phyloP scores from a whole-genome alignment of 1,140 invertebrate species.

The Cepaea nemoralis region DNA sequence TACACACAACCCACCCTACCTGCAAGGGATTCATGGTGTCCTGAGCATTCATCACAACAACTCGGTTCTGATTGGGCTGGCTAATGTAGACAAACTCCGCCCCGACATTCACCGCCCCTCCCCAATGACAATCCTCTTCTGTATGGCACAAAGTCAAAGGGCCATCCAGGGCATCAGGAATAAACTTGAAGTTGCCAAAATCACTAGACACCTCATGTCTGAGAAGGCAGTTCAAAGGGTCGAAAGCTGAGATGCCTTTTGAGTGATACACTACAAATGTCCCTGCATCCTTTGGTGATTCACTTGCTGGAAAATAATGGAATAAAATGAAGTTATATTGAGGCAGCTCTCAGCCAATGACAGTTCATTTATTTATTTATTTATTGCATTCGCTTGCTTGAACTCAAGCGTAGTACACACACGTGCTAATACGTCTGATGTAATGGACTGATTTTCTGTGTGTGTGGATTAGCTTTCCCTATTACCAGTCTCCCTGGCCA shows the following conservation, averaged over 20 bases:
- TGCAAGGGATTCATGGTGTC: conserved; percentile 66
- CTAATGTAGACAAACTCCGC: conserved; percentile 83
- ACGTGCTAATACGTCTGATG: too few relatives aligned
- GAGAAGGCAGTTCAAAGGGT: conserved; percentile 81
- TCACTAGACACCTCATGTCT: conserved; percentile 80
- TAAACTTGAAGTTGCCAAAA: conserved; percentile 64
- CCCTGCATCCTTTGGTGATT: conserved; percentile 16
- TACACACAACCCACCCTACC: conserved; percentile 52
- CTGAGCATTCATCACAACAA: conserved; percentile 76
- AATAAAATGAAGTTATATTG: too few relatives aligned
- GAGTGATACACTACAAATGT: conserved; percentile 84
- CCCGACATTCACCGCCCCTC: conserved; percentile 82
- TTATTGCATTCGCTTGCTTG: too few relatives aligned
- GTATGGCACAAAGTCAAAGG: conserved; percentile 59
- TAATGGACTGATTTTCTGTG: too few relatives aligned
- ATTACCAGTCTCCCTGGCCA: too few relatives aligned
- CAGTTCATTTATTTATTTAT: too few relatives aligned
- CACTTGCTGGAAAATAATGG: conserved; percentile 8
- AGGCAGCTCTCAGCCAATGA: too few relatives aligned
- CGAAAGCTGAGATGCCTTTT: conserved; percentile 83
- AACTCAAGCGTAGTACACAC: too few relatives aligned
- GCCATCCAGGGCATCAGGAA: conserved; percentile 62
- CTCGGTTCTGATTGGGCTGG: conserved; percentile 81
- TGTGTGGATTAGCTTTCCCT: too few relatives aligned
- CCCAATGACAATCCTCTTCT: conserved; percentile 75